These are phyloP conservation scores for Platorchestia sp. DNA, from an alignment of 1,140 invertebrate genomes.

Conservation along the genomic window DNA sequence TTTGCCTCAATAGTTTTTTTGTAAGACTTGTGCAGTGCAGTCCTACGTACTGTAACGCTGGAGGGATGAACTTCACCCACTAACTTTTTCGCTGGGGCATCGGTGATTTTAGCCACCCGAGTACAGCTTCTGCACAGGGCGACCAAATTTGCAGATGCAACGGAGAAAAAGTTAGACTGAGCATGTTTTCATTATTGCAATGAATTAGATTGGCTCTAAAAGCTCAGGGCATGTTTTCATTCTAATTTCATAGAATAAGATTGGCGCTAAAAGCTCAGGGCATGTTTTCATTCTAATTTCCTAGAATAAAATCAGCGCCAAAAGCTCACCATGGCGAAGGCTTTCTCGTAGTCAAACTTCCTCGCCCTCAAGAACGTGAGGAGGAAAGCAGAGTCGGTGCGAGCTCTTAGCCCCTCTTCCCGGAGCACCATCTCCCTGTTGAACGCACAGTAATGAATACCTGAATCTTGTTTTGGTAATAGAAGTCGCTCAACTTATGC, in stretches of 20 bases:
- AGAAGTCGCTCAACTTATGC: no score
- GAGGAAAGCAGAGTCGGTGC: conserved; percentile 62
- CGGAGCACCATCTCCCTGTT: conserved; percentile 64
- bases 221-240: not conserved
- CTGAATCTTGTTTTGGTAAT: no score
- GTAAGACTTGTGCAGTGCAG: no score
- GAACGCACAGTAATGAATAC: no score
- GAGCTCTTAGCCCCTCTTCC: conserved; percentile 59
- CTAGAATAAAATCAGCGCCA: not conserved
- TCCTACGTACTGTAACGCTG: no score
- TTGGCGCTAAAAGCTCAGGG: no score
- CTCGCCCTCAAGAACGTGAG: conserved; percentile 63
- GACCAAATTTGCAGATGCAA: not conserved
- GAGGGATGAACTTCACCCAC: no score
- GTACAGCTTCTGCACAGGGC: no score
- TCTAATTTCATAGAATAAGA: not conserved
- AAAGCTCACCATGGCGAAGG: conserved; percentile 63
- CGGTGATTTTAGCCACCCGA: no score
- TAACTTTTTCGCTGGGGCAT: no score
- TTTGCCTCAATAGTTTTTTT: no score
- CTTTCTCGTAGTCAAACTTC: conserved; percentile 67
- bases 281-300: no score
- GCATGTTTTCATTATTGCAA: not conserved
- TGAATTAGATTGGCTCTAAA: not conserved
- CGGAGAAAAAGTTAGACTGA: not conserved